These are phyloP conservation scores for Drosophila kuntzei DNA, from an alignment of 2,888 invertebrate species.

Conservation along the genomic window DNA sequence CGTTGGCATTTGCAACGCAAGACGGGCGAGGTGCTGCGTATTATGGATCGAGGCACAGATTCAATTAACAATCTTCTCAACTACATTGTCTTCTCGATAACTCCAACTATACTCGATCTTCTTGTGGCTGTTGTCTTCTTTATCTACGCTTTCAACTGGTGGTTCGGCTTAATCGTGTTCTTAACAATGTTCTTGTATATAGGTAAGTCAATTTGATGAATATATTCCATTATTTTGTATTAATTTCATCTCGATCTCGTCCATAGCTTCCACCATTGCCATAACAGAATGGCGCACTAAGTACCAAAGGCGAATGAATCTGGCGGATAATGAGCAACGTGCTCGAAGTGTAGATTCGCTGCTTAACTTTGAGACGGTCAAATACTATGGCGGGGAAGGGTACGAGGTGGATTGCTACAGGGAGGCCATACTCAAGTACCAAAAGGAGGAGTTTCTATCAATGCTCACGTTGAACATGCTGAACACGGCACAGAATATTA, in stretches of 20 bases:
- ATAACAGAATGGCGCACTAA: constrained; percentile 99
- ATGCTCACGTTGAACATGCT: constrained; percentile 94
- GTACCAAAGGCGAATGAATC: constrained; percentile 96
- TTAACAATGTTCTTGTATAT: constrained; percentile 96
- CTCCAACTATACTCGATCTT: constrained; percentile 97
- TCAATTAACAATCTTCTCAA: constrained; percentile 97
- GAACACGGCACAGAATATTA: constrained; percentile 95
- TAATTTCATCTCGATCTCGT: neutral
- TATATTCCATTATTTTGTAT: neutral
- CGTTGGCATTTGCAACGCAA: constrained; percentile 98
- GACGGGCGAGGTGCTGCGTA: constrained; percentile 97
- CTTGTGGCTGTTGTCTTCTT: constrained; percentile 96
- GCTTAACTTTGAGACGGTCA: constrained; percentile 99
- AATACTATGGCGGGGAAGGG: constrained; percentile 97
- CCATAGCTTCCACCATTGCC: constrained; percentile 89
- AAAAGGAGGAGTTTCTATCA: constrained; percentile 96
- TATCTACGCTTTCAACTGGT: constrained; percentile 93
- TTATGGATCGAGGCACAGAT: constrained; percentile 99
- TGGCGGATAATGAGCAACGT: constrained; percentile 96
- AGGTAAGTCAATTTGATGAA: constrained; percentile 88
- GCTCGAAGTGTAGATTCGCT: constrained; percentile 97
- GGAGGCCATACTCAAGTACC: constrained; percentile 93
- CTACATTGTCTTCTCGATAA: constrained; percentile 96
- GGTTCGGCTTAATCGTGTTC: constrained; percentile 98
- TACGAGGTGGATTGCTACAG: constrained; percentile 95